A percentile compares a stretch with the other conserved stretches of the same genome.
Evolutionary conservation across 1,140 invertebrate species (phyloP).

Genomic region (Rhagoletis pomonella): DNA sequence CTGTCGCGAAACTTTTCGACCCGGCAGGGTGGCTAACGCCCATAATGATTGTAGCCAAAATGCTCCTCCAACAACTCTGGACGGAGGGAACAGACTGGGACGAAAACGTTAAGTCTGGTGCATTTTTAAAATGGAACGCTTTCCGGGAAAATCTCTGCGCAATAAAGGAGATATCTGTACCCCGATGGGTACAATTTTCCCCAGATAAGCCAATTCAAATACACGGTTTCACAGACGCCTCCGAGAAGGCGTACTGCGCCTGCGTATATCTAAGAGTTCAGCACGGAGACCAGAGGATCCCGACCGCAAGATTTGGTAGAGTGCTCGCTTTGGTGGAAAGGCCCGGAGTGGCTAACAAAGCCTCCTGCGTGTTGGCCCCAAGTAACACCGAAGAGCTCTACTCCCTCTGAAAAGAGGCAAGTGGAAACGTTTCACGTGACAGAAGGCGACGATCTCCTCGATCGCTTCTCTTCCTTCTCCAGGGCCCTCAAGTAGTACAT

Average conservation of each 20-base stretch:
- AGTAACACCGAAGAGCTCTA: not conserved
- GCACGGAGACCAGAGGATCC: not conserved
- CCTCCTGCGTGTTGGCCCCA: not conserved
- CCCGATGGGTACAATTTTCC: too few relatives aligned
- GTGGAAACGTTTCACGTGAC: too few relatives aligned
- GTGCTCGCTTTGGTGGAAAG: conserved; percentile 25
- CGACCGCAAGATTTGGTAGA: not conserved
- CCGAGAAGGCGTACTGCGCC: not conserved
- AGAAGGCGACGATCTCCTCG: not conserved
- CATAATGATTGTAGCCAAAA: conserved; percentile 24
- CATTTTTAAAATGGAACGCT: conserved; percentile 54
- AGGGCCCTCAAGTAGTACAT: too few relatives aligned
- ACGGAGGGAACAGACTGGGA: not conserved
- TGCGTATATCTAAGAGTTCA: not conserved
- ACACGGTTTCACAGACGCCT: conserved; percentile 23
- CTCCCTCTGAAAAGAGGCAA: too few relatives aligned
- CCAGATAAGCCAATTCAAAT: not conserved
- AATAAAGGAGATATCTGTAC: too few relatives aligned
- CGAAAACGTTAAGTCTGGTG: not conserved
- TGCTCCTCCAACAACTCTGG: conserved; percentile 23
- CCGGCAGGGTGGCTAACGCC: not conserved
- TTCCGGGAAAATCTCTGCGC: too few relatives aligned
- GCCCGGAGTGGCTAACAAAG: conserved; percentile 22
- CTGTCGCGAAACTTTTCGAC: not conserved
- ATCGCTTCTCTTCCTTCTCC: not conserved